A percentile compares a stretch with the other conserved stretches of the same genome.
Evolutionary conservation across 1,140 invertebrate genomes (phyloP).

Genomic region (Chionoecetes opilio): DNA sequence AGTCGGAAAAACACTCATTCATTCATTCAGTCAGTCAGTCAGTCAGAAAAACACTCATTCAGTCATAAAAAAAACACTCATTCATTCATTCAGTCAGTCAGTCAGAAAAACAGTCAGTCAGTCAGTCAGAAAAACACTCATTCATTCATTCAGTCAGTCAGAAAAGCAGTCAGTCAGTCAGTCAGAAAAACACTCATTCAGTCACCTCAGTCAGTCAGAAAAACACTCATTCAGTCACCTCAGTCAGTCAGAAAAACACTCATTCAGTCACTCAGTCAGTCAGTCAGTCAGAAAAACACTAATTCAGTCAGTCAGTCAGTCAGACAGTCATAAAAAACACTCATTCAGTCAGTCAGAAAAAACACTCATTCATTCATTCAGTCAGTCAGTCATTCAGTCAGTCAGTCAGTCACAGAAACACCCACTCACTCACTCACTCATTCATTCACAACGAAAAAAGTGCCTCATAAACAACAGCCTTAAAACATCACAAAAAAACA

Average conservation of each 20-base stretch:
- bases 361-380: not conserved
- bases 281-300: too few species aligned
- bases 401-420: not conserved
- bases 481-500: not conserved
- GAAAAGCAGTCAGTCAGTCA: not conserved
- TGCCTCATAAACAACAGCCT: not conserved
- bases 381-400: not conserved
- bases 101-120: too few species aligned
- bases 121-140: too few species aligned
- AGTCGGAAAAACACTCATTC: too few species aligned
- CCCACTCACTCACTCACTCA: not conserved
- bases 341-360: not conserved
- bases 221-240: not conserved
- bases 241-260: not conserved
- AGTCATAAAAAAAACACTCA: too few species aligned
- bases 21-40: too few species aligned
- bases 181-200: not conserved
- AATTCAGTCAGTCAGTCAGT: too few species aligned
- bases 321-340: too few species aligned
- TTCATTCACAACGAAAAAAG: not conserved
- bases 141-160: too few species aligned
- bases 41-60: too few species aligned
- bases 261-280: not conserved
- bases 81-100: too few species aligned
- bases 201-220: not conserved